Evolutionary conservation across 1,140 invertebrate genomes (phyloP), one percentile per base, ranked within the genome.

Genomic region (Plectus sambesii): DNA sequence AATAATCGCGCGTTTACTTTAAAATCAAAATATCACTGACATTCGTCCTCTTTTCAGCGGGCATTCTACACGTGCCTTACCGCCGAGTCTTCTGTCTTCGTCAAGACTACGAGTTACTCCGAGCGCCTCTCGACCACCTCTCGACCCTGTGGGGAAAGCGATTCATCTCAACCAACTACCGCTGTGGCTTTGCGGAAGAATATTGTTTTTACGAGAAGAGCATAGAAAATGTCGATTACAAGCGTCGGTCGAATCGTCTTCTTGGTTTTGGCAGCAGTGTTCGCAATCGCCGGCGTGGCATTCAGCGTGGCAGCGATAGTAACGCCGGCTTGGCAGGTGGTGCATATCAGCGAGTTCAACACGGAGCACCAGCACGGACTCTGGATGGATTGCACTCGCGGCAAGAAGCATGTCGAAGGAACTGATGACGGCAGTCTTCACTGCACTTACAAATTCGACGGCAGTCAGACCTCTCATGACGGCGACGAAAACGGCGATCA

Each of bases 311-410:
- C 42, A 9, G 56, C 55, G 6, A 24, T 56, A 17, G 43, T 40
- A 5, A 56, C 55, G 4, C 55, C 55, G 5, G 24, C 24, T n/a
- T 56, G 55, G 55, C 55, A 58, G 30, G 43, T 30, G 8, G 55
- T 56, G 2, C 45, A 46, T 54, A 19, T 59, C 1, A 42, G 48
- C n/a, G 55, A 56, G 25, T 58, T 58, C 29, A 47, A 58, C 29
- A 42, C 56, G 23, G 55, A 58, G 26, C 55, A 56, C 54, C 42
- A 55, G 39, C 55, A 56, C 43, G 55, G 55, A 25, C 40, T 56
- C 9, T 56, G 55, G 55, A 43, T 56, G 33, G 55, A 56, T 42
- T 56, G 55, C 39, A 58, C 56, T n/a, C n/a, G n/a, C n/a, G n/a
- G n/a, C n/a, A n/a, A n/a, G 38, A 39, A 42, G 8, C 36, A 30